Base-by-base conservation (phyloP, 2,888 invertebrate genomes). In the Ypsolopha sequella region DNA sequence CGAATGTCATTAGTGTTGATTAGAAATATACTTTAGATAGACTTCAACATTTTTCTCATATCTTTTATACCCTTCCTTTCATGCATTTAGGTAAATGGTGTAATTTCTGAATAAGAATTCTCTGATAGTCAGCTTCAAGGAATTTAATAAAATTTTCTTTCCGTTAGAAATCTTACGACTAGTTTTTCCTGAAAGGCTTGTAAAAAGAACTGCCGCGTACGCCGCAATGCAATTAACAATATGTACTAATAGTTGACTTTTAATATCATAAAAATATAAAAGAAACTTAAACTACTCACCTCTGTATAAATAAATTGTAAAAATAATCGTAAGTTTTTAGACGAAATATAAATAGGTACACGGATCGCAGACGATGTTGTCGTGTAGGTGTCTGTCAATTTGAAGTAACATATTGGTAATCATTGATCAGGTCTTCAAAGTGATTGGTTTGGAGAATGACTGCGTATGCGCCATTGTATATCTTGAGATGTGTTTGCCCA, bases 221-320 rank as follows among this genome's bases (percentile, higher is more conserved):
- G 65, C 80, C 80, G 69, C 82, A 80, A 81, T 75, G 84, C 70
- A 63, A 65, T 62, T 76, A 76, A 81, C 76, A 74, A 77, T 76
- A 76, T 77, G 76, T 74, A 75, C 76, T 80, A 79, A 80, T 74
- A 70, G 75, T 76, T 78, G 76, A 78, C 76, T 61, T 59, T 3
- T 24, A 24, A 24, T 24, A 24, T 24, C 24, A 24, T 24, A 24
- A 68, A 70, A 71, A 34, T n/a, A 33, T 47, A 14, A 24, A 41
- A 7, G 36, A 8, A 13, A 47, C 14, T 2, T 36, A 13, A 43
- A 43, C 13, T 14, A 24, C 24, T 24, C 24, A 24, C 24, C 2
- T 24, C 24, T 24, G 2, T 39, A 9, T 39, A 39, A 7, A 44
- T 44, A 24, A 6, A 10, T 44, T 13, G 14, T 44, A 24, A 24